Conservation (phyloP, 37 sponge, comb jelly and placozoan species). For the Tethya wilhelma region DNA sequence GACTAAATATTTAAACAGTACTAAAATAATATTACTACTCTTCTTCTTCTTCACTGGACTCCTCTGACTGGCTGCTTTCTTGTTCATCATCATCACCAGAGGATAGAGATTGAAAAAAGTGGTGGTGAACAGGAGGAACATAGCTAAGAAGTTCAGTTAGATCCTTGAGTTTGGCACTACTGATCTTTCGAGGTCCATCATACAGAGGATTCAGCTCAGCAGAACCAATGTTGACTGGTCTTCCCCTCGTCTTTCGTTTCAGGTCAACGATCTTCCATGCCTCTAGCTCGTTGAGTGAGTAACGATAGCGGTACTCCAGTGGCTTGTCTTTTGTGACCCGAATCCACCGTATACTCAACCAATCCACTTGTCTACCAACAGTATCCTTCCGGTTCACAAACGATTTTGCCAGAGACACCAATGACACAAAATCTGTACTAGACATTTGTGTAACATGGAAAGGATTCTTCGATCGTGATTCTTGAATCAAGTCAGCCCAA, state of each 20-base stretch:
- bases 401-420: neutral
- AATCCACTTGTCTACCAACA: slow-evolving; percentile 2
- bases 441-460: slow-evolving; percentile 9
- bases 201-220: neutral
- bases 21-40: no score
- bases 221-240: neutral
- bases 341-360: slow-evolving; percentile 30
- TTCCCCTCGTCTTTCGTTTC: slow-evolving; percentile 4
- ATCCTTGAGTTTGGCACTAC: slow-evolving; percentile 4
- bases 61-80: neutral
- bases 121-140: slow-evolving; percentile 16
- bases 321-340: slow-evolving; percentile 18
- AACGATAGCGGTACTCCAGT: slow-evolving; percentile 10
- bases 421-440: slow-evolving; percentile 7
- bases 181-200: slow-evolving; percentile 4
- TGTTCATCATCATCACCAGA: neutral
- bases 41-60: no score
- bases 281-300: slow-evolving; percentile 29
- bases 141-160: slow-evolving; percentile 3
- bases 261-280: slow-evolving; percentile 30
- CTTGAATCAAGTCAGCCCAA: slow-evolving; percentile 7
- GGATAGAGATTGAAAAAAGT: neutral
- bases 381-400: slow-evolving; percentile 18
- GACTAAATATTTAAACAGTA: no score
- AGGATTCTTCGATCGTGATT: slow-evolving; percentile 6